Base-by-base conservation (phyloP, 2,888 invertebrate genomes). In the Pimpla rufipes region DNA sequence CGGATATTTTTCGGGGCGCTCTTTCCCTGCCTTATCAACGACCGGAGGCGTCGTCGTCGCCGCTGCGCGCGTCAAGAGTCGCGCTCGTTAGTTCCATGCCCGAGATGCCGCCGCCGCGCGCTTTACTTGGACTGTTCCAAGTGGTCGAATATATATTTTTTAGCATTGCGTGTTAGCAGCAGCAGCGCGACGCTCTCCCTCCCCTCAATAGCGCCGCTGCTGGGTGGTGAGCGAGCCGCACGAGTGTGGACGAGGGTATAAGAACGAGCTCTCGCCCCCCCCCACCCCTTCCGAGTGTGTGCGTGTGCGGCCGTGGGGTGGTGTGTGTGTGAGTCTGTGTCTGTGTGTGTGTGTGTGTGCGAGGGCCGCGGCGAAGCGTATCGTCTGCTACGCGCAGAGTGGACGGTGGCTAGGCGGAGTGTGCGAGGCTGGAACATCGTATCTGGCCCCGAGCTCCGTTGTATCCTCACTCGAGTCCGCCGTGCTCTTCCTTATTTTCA, bases 371-470 rank as follows among this genome's bases (percentile, higher is more conserved):
- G 55, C 78, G 78, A 79, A 81, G 77, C 80, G 81, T 81, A 85
- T 85, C 85, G 85, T 85, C 85, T 85, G 85, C 85, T 85, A 81
- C 74, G 76, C 75, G 59, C 77, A 79, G 75, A 82, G 79, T 79
- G 73, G 75, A 75, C 83, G 81, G 64, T 59, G 70, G 83, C 67
- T 85, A 83, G 83, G 83, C 74, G 68, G 77, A 80, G 83, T 81
- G 67, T 75, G 29, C 29, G 29, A 29, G 59, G 84, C 82, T 82
- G 82, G 74, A 78, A 81, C 66, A 76, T 81, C 78, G 78, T 84
- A 68, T 80, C 73, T 82, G 62, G 79, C 11, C 80, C 47, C 40
- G 52, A 57, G 66, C 67, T 82, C 82, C 55, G 57, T 71, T 55
- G 16, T 42, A 40, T 78, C 83, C 16, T 29, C 59, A 42, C 71